These are phyloP conservation scores for Zaprionus capensis DNA, from an alignment of 1,140 invertebrate species.

Conservation along the genomic window DNA sequence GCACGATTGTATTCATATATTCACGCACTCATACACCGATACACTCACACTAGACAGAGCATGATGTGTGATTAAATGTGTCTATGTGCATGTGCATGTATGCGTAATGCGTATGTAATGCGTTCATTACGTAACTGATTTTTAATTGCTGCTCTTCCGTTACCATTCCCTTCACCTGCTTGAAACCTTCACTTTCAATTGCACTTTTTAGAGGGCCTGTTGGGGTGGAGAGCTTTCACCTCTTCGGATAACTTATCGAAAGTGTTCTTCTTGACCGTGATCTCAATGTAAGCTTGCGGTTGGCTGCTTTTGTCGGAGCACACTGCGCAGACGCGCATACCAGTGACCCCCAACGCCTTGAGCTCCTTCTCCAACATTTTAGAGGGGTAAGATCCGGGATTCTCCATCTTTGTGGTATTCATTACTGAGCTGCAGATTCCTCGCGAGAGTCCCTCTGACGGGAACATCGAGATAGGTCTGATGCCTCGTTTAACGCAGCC, in stretches of 20 bases:
- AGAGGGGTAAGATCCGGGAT: too few species aligned
- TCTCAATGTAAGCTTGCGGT: not conserved
- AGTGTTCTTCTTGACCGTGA: not conserved
- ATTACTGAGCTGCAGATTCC: not conserved
- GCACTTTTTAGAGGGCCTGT: too few species aligned
- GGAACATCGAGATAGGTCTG: too few species aligned
- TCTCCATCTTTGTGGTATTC: too few species aligned
- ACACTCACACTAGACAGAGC: not conserved
- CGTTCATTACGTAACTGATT: too few species aligned
- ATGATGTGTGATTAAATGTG: slow-evolving; percentile 11
- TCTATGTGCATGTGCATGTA: not conserved
- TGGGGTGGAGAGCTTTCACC: not conserved
- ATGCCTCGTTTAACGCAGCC: not conserved
- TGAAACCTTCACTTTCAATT: too few species aligned
- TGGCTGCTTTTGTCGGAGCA: not conserved
- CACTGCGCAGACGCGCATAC: not conserved
- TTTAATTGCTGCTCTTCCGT: too few species aligned
- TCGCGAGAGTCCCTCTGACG: too few species aligned
- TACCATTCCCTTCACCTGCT: too few species aligned
- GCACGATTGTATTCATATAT: not conserved
- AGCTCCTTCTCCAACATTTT: not conserved
- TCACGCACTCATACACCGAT: slow-evolving; percentile 22
- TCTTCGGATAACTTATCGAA: not conserved
- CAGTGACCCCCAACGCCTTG: not conserved
- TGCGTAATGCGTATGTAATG: not conserved